Evolutionary conservation across 2,888 invertebrate genomes (phyloP), one percentile per base, ranked within the genome.

Genomic region (Erebia ligea): DNA sequence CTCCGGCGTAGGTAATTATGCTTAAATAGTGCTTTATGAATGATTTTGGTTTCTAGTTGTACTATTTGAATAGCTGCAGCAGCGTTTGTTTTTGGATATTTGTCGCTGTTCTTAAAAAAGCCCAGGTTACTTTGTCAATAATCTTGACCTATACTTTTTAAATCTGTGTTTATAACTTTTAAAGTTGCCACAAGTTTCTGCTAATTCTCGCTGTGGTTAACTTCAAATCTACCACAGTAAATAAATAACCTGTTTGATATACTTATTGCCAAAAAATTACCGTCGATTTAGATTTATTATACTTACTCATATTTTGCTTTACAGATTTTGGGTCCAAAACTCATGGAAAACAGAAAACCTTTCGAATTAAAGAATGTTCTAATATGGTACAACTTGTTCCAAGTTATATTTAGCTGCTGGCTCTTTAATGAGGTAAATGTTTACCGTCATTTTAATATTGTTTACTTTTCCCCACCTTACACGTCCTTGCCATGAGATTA

Each of bases 261-360:
- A n/a, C n/a, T n/a, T n/a, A 10, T 17, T 19, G 19, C 54, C 19
- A 54, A 17, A 52, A 52, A 54, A 2, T 54, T 54, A 19, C 54
- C 19, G 3, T 52, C 9, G n/a, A 54, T 9, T 19, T 17, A 2
- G 8, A n/a, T 54, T 58, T n/a, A 58, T 4, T 13, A 2, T 9
- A n/a, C 15, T 17, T 9, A n/a, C 15, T 17, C 17, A 11, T 3
- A 54, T 17, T 62, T 48, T 77, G 77, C 69, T 75, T 85, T 84
- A 57, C 86, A 95, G 95, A 94, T 95, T 70, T 81, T 96, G 73
- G 98, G 98, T 2, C 98, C 98, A 50, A 95, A 94, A 81, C 84
- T 97, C 42, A 98, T 98, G 98, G 96, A 96, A 84, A 96, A 97
- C 87, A 95, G 98, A 84, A 96, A 97, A 90, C 97, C 98, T 0